Evolutionary conservation across 2,797 vertebrate species (phyloP), one percentile per base, ranked within the genome.

Genomic region (Argya squamiceps): DNA sequence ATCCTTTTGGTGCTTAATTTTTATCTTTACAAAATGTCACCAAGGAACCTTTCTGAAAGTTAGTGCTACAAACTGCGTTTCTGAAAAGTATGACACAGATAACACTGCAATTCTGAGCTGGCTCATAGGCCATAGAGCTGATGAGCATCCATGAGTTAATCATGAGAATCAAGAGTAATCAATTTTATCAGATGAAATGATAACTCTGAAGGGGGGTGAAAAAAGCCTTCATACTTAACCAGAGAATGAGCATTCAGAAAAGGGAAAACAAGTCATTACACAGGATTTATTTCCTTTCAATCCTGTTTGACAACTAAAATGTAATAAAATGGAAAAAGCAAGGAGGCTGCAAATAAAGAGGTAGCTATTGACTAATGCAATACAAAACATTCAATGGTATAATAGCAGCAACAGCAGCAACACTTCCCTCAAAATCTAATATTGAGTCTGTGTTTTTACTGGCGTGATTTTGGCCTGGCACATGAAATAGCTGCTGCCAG

Each of bases 261-360:
- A 75, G 9, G 32, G 65, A 85, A 88, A 94, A 60, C 41, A 94
- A 86, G 22, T 34, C 18, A 64, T 92, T 81, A 84, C 7, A 10
- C 23, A 47, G 47, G 59, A 68, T 68, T 93, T 77, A 73, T 83
- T 88, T 83, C 7, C 78, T 92, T 80, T 91, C 60, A 68, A 2
- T 88, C 50, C 88, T 52, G 8, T 84, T 88, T 88, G 88, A 85
- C 58, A 95, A 63, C 34, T 56, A 22, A 83, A 93, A 85, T n/a
- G 15, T 80, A 91, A 89, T 89, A 91, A 84, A 88, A 94, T n/a
- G 14, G 37, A 85, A 70, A 88, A 92, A 58, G 2, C 12, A 53
- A 93, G 70, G 55, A 64, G 49, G 56, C 64, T 58, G 49, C 49
- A 88, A 83, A 63, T 75, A 70, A 60, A 68, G 79, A 85, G 52